Base-by-base conservation (phyloP, 2,888 invertebrate genomes). In the Microplitis deprimator region DNA sequence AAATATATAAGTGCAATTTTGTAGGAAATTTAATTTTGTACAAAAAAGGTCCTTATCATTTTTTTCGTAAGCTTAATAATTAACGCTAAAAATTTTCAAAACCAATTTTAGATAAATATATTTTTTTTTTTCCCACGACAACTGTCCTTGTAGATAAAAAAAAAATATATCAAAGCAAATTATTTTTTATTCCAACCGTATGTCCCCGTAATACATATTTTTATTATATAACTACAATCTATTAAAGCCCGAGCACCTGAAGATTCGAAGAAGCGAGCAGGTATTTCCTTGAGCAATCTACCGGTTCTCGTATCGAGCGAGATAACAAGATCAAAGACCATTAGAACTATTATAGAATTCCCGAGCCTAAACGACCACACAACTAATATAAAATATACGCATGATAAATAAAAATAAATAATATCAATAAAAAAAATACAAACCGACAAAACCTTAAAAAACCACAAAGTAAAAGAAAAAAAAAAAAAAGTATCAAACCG, bases 311-410 rank as follows among this genome's bases (percentile, higher is more conserved):
- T 68, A 16, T 68, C 68, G n/a, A 74, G 16, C 6, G n/a, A 73
- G 77, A 82, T 82, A 82, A 82, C 82, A 81, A 82, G 82, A 82
- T 81, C 82, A 82, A 81, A 39, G 68, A 68, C 64, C 40, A 64
- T 40, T 41, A 17, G 50, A 73, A 73, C 73, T 73, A 61, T 65
- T 20, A 41, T 73, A 17, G 16, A 73, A 72, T 41, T 65, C 64
- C 17, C 41, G 73, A 38, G 65, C 29, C 64, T 20, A 73, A 73
- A 41, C 65, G 73, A 50, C 50, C 50, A 50, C 50, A 50, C 65
- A 29, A 73, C 50, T 50, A 73, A 73, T n/a, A 41, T 40, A 61
- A 59, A 61, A 7, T 68, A 41, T 38, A 72, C 73, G 73, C 73
- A 72, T 17, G 40, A 39, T 10, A 38, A 61, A 60, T 29, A 70